Conservation (phyloP, 2,113 vertebrate genomes). For the Crypturellus undulatus region DNA sequence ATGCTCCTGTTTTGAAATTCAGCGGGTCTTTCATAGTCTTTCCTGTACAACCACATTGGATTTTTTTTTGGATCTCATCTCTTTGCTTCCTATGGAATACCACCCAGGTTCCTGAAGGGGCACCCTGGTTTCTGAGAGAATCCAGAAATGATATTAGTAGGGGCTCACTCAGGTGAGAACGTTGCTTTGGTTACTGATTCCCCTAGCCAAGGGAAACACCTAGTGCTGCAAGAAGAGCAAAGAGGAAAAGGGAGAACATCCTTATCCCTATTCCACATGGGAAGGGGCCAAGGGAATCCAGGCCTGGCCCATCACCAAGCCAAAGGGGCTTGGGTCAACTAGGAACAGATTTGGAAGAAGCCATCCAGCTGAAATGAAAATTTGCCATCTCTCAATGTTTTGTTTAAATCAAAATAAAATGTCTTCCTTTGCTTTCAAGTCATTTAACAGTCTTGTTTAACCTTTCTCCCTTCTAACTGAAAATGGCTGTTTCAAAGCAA, state of each 20-base stretch:
- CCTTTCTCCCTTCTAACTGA: slow-evolving; percentile 6
- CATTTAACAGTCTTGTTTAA: slow-evolving; percentile 10
- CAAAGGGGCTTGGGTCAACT: background rate
- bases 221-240: background rate
- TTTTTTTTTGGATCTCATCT: background rate
- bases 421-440: background rate
- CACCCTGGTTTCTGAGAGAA: background rate
- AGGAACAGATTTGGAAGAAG: background rate
- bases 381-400: rapidly evolving
- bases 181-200: background rate
- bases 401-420: background rate
- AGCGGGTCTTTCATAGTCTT: background rate
- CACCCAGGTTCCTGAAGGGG: rapidly evolving
- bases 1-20: background rate
- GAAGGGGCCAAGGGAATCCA: background rate
- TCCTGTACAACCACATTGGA: background rate
- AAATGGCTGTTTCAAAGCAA: slow-evolving; percentile 13
- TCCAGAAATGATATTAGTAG: background rate
- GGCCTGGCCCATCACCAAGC: background rate
- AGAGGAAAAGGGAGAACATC: background rate
- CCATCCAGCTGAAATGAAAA: rapidly evolving
- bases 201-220: background rate
- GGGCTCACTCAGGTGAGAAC: background rate
- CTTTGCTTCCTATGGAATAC: background rate
- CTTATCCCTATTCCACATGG: background rate